phyloP scores from a whole-genome alignment of 2,113 vertebrate genomes.

The Nothoprocta pentlandii region DNA sequence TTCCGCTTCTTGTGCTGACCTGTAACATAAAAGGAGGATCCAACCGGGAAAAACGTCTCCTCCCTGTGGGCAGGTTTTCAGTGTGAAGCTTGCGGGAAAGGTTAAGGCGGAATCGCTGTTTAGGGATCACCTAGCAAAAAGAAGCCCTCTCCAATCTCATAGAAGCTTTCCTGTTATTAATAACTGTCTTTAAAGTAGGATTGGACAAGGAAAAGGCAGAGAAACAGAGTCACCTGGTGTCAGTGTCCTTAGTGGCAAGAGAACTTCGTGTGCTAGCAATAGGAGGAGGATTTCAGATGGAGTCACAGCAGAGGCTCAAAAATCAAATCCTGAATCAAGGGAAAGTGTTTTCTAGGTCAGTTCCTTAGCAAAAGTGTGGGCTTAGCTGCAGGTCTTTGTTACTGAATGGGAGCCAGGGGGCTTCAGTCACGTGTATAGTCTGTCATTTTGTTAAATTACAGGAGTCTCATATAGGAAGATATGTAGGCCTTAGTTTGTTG shows the following conservation, averaged over 20 bases:
- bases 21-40: background rate
- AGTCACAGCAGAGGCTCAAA: background rate
- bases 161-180: background rate
- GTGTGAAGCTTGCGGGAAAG: background rate
- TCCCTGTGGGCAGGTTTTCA: accelerated
- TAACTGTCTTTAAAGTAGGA: background rate
- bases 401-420: background rate
- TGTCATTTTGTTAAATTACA: accelerated
- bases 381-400: background rate
- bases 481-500: background rate
- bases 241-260: background rate
- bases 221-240: accelerated
- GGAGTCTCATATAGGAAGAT: background rate
- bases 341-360: background rate
- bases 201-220: background rate
- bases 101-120: background rate
- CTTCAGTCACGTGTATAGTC: accelerated
- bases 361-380: background rate
- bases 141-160: accelerated
- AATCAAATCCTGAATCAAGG: background rate
- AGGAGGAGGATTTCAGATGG: background rate
- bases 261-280: background rate
- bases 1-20: background rate
- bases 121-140: background rate
- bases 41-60: background rate